Evolutionary conservation across 2,113 vertebrate genomes (phyloP).

Genomic region (Rhinopithecus roxellana): DNA sequence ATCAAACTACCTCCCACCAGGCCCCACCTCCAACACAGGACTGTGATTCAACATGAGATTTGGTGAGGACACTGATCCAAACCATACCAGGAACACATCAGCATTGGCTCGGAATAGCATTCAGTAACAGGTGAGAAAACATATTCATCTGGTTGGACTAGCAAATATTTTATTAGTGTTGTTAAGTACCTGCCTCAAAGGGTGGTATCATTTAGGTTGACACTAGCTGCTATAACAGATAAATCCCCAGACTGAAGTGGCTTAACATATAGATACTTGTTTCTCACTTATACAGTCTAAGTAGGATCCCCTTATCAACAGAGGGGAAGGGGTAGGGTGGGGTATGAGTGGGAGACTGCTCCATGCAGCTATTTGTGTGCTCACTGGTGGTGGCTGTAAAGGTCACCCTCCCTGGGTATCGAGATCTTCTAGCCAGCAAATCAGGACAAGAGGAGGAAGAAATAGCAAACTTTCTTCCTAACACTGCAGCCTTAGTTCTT

Average conservation of each 20-base stretch:
- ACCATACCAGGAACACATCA: neutral
- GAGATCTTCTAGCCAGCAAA: neutral
- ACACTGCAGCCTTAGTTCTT: neutral
- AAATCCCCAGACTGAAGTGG: neutral
- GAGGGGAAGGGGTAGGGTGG: neutral
- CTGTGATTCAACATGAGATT: too few relatives aligned
- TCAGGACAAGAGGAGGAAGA: neutral
- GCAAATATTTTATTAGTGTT: neutral
- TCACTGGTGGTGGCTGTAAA: neutral
- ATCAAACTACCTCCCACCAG: too few relatives aligned
- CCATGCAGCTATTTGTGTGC: neutral
- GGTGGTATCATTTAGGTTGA: neutral
- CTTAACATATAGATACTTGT: neutral
- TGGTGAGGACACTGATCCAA: too few relatives aligned
- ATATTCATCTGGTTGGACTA: neutral
- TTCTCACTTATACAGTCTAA: neutral
- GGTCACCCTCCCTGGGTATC: neutral
- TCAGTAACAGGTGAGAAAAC: neutral
- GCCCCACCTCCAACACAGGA: too few relatives aligned
- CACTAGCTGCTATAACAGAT: neutral
- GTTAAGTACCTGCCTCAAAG: neutral
- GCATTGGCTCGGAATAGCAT: neutral
- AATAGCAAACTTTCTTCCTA: neutral
- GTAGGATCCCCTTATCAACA: too few relatives aligned
- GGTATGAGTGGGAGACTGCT: neutral